Evolutionary conservation across 2,888 invertebrate species (phyloP).

Genomic region (Hypsopygia costalis): DNA sequence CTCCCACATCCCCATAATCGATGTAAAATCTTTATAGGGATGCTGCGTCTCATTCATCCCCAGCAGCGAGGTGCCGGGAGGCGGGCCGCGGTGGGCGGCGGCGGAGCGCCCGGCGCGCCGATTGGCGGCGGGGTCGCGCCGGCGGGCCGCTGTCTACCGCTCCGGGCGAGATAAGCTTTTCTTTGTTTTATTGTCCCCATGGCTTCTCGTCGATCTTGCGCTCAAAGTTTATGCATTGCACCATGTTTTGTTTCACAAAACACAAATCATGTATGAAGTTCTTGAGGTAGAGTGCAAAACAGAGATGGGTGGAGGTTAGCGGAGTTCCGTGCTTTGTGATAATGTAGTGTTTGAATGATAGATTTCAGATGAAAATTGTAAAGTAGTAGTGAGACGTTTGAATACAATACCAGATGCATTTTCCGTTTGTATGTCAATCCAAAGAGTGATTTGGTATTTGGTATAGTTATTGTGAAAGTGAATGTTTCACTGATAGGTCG

Average conservation of each 20-base stretch:
- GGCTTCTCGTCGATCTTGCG: conserved; percentile 77
- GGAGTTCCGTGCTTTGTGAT: conserved; percentile 40
- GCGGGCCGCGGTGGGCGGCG: conserved; percentile 40
- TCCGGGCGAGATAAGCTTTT: conserved; percentile 67
- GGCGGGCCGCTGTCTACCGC: conserved; percentile 41
- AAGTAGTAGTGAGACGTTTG: neutral
- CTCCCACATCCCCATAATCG: conserved; percentile 69
- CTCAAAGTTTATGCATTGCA: conserved; percentile 79
- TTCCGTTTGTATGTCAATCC: too few relatives aligned
- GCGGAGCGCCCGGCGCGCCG: conserved; percentile 19
- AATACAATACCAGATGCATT: too few relatives aligned
- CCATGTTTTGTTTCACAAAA: conserved; percentile 77
- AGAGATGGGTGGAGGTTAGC: conserved; percentile 46
- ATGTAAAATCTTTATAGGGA: conserved; percentile 68
- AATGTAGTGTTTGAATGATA: conserved; percentile 36
- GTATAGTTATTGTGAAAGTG: too few relatives aligned
- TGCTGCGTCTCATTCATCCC: conserved; percentile 69
- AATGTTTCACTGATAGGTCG: too few relatives aligned
- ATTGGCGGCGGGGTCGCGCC: conserved; percentile 31
- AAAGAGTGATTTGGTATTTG: too few relatives aligned
- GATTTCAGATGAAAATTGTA: conserved; percentile 7
- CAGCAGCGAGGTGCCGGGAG: conserved; percentile 27
- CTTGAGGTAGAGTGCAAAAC: conserved; percentile 66
- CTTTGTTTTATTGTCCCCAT: conserved; percentile 80
- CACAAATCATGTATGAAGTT: conserved; percentile 72